Evolutionary conservation across 2,113 vertebrate genomes (phyloP).

Genomic region (Macaca fascicularis): DNA sequence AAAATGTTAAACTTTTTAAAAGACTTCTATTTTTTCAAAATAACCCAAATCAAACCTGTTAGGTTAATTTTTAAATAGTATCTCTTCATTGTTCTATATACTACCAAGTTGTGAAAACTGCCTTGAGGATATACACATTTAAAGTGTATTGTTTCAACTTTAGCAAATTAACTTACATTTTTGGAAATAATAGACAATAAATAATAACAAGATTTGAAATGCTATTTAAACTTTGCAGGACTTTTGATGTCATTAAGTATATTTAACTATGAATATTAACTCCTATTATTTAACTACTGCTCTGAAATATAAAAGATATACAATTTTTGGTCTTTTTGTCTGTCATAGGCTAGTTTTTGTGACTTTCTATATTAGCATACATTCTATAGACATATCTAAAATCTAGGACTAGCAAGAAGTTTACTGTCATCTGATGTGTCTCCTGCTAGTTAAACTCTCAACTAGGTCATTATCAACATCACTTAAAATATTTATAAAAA

Average conservation of each 20-base stretch:
- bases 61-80: conserved; percentile 45
- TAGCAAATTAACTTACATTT: not conserved
- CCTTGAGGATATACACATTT: not conserved
- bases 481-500: conserved; percentile 27
- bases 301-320: conserved; percentile 6
- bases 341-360: not conserved
- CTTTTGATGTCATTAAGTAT: not conserved
- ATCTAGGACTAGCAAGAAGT: not conserved
- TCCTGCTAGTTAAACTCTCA: conserved; percentile 2
- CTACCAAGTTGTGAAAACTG: conserved; percentile 1
- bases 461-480: not conserved
- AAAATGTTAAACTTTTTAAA: conserved; percentile 12
- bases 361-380: not conserved
- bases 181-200: not conserved
- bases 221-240: conserved; percentile 26
- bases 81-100: not conserved
- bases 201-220: conserved; percentile 31
- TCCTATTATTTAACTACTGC: not conserved
- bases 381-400: not conserved
- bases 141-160: not conserved
- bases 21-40: not conserved
- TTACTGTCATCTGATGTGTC: not conserved
- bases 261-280: not conserved
- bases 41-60: not conserved
- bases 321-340: conserved; percentile 10